A percentile compares a stretch with the other conserved stretches of the same genome.
Evolutionary conservation across 1,140 invertebrate species (phyloP).

Genomic region (Diachasma alloeum): DNA sequence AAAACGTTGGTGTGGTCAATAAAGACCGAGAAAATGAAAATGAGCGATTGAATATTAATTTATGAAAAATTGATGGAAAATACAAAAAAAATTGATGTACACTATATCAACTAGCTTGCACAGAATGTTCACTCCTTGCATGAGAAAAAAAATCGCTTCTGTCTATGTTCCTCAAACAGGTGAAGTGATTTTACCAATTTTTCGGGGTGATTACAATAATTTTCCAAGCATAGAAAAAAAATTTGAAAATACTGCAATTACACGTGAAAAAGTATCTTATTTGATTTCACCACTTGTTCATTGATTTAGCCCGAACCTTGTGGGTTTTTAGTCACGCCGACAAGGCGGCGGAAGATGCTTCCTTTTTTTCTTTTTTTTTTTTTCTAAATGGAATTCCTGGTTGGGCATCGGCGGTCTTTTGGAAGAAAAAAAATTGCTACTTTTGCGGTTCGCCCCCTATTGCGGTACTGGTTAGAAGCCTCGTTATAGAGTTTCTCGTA

Average conservation of each 20-base stretch:
- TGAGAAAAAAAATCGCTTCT: too few relatives aligned
- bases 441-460: constrained; percentile 13
- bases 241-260: not conserved
- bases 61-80: not conserved
- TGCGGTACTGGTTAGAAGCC: not conserved
- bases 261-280: not conserved
- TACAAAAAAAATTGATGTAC: too few relatives aligned
- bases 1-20: not conserved
- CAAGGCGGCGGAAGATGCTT: constrained; percentile 6
- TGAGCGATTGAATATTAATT: not conserved
- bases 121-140: too few relatives aligned
- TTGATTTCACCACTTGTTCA: not conserved
- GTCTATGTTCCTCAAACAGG: too few relatives aligned
- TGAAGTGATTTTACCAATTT: too few relatives aligned
- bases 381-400: constrained; percentile 1
- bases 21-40: not conserved
- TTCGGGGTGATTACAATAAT: too few relatives aligned
- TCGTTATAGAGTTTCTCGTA: constrained; percentile 2
- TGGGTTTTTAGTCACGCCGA: constrained; percentile 7
- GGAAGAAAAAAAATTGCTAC: constrained; percentile 9
- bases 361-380: constrained; percentile 4
- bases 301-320: not conserved
- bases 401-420: not conserved
- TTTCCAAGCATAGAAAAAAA: too few relatives aligned
- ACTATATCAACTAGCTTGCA: too few relatives aligned